Percentiles rank a stretch among this genome's conserved stretches.
phyloP scores from a whole-genome alignment of 2,888 invertebrate species.

The Callyntrura guangdongensis region DNA sequence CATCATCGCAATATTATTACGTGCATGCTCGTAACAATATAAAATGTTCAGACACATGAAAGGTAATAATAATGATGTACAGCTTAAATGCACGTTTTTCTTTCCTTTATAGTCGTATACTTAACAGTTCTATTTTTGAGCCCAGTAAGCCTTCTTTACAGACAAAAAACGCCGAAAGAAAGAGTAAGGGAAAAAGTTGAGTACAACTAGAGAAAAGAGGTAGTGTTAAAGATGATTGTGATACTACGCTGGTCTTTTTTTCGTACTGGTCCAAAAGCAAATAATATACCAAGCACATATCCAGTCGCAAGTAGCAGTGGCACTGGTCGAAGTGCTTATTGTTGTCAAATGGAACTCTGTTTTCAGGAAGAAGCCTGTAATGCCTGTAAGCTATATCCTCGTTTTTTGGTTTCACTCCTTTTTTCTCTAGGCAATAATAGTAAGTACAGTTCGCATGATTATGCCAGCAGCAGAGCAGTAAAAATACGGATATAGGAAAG shows the following conservation, averaged over 20 bases:
- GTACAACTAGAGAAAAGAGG: conserved; percentile 9
- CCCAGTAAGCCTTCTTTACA: conserved; percentile 12
- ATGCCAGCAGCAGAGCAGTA: not conserved
- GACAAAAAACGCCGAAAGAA: conserved; percentile 40
- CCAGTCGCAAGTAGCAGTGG: not conserved
- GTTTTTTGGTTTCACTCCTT: conserved; percentile 51
- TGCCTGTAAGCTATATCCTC: conserved; percentile 50
- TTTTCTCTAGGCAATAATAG: conserved; percentile 36
- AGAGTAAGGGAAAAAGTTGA: conserved; percentile 25
- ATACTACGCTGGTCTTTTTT: conserved; percentile 27
- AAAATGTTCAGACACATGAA: not conserved
- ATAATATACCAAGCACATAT: not conserved
- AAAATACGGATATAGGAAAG: not conserved
- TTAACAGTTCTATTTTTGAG: not conserved
- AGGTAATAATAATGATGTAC: not conserved
- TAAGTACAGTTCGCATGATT: conserved; percentile 50
- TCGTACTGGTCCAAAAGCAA: not conserved
- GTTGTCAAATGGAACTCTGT: conserved; percentile 40
- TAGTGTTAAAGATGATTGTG: conserved; percentile 5
- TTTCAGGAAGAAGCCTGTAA: not conserved
- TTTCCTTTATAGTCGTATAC: not conserved
- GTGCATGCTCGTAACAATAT: too few species aligned
- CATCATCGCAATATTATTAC: conserved; percentile 29
- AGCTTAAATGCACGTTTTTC: not conserved
- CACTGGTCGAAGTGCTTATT: not conserved